Evolutionary conservation across 2,888 invertebrate species (phyloP), one percentile per base, ranked within the genome.

Genomic region (Trichopria drosophilae): DNA sequence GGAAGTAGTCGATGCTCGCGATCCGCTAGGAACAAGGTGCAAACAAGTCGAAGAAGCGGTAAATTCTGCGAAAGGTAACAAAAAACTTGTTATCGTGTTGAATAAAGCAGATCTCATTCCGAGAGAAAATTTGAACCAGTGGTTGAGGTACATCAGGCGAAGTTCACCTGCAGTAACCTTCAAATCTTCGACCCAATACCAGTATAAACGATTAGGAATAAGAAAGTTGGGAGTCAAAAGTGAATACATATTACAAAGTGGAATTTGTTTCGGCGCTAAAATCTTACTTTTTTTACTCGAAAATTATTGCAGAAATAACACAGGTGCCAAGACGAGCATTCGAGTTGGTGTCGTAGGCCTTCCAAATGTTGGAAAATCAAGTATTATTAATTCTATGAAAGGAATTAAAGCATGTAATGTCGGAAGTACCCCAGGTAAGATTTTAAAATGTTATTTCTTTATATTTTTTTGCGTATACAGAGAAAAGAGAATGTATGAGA

Each of bases 301-400:
- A 20, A 99, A 97, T 78, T 99, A 98, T n/a, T n/a, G n/a, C 66
- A 83, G 96, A 55, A 95, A 91, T 76, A 87, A 90, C 67, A 24
- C 6, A 6, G 47, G 28, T 41, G 20, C 15, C 20, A n/a, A n/a
- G n/a, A 94, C 91, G 0, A 86, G 92, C 12, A 94, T 98, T 65
- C 84, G 87, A 1, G 96, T 98, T 4, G 97, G 97, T 3, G 87
- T 98, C 53, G 95, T 97, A 6, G 97, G 96, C 4, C 84, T 97
- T 67, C 99, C 99, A 15, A 99, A 99, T 76, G 99, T 99, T 15
- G 99, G 99, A 15, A 99, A 99, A 79, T 98, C 97, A 72, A 96
- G 96, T 55, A 87, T 99, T 51, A 99, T 99, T 64, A 99, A 99
- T 82, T 98, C 97, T 62, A 79, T 99, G 60, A 98, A 97, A 71